Conservation (phyloP, 2,888 invertebrate species). For the Apantesis nais region DNA sequence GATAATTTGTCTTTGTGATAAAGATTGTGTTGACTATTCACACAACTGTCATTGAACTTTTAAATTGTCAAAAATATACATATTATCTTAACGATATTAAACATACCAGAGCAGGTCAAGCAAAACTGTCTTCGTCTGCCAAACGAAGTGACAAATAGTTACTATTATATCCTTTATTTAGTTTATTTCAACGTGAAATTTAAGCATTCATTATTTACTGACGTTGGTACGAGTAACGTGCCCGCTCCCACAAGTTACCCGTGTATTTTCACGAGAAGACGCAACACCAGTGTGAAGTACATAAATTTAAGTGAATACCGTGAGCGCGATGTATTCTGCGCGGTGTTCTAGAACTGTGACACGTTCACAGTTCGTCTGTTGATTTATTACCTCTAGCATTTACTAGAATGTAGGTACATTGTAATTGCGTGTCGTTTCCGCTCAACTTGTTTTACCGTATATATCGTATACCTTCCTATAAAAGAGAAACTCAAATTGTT, state of each 20-base stretch:
- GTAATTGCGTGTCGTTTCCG: constrained; percentile 3
- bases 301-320: constrained; percentile 35
- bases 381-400: constrained; percentile 44
- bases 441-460: not conserved
- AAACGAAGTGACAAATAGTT: constrained; percentile 14
- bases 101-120: not conserved
- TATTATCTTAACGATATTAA: not conserved
- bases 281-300: constrained; percentile 26
- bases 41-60: too few species aligned
- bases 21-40: too few species aligned
- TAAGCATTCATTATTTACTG: constrained; percentile 13
- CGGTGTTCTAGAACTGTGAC: constrained; percentile 36
- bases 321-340: constrained; percentile 26
- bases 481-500: not conserved
- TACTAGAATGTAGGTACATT: constrained; percentile 2
- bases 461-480: not conserved
- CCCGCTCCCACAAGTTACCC: not conserved
- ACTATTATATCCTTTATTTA: constrained; percentile 2
- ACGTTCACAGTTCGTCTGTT: constrained; percentile 38
- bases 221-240: constrained; percentile 13
- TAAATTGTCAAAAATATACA: not conserved
- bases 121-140: constrained; percentile 5
- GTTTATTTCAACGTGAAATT: constrained; percentile 10
- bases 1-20: too few species aligned
- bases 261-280: constrained; percentile 13